Percentiles rank a stretch among this genome's conserved stretches.
Conservation (phyloP, 2,888 invertebrate species). For the Tipula confusa region DNA sequence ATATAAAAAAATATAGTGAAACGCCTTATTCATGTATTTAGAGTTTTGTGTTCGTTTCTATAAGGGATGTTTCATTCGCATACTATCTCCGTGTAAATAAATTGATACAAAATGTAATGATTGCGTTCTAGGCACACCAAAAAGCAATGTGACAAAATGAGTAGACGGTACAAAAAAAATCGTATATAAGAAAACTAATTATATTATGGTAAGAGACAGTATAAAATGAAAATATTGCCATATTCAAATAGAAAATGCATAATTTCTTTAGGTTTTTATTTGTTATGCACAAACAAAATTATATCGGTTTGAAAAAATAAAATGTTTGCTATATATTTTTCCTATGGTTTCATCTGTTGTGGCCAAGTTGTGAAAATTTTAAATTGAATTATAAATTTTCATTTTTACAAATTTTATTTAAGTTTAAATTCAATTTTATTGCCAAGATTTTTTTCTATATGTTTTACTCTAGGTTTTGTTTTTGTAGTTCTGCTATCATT, state of each 20-base stretch:
- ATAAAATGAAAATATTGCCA: background rate
- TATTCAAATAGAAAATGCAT: background rate
- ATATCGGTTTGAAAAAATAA: background rate
- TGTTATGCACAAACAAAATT: background rate
- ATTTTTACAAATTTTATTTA: conserved; percentile 12
- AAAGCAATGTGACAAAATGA: background rate
- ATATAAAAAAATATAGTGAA: background rate
- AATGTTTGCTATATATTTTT: background rate
- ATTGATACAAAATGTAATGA: background rate
- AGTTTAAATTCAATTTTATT: conserved; percentile 25
- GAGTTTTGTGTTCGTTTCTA: background rate
- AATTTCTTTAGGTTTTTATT: background rate
- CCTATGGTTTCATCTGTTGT: conserved; percentile 12
- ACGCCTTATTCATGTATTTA: background rate
- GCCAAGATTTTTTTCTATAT: background rate
- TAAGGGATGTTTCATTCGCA: background rate
- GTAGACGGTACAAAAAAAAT: background rate
- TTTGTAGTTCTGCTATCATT: background rate
- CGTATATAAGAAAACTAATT: background rate
- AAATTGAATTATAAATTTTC: conserved; percentile 25
- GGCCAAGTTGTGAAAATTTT: conserved; percentile 25
- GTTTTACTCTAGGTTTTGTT: background rate
- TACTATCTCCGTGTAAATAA: background rate
- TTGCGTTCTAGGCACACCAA: background rate
- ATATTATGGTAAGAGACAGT: background rate